Base-by-base conservation (phyloP, 2,113 vertebrate species). In the Crypturellus undulatus region DNA sequence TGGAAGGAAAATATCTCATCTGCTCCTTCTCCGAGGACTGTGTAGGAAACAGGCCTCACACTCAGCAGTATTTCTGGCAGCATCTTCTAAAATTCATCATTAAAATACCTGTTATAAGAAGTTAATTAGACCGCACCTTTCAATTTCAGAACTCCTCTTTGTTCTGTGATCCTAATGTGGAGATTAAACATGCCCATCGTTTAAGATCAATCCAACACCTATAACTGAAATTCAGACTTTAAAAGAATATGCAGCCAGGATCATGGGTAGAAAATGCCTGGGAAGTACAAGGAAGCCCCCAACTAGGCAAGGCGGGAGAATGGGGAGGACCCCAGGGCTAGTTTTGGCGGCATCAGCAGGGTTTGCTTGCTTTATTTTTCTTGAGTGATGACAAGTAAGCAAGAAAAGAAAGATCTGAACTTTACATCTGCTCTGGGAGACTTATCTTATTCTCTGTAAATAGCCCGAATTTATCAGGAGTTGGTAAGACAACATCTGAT, bases 391-490 rank as follows among this genome's bases (percentile, higher is more conserved):
- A 94, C 90, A 96, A 80, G 90, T 5, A 71, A 93, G 93, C 92
- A 96, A 93, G 95, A 93, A 80, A 96, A 93, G 95, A 93, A 80
- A 59, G 93, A 93, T 67, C 85, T 80, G 93, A 85, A 24, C 54
- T 38, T 95, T 92, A 94, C 92, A 95, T 96, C 93, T 96, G 96
- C 93, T 96, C 90, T 47, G 8, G 26, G 80, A 92, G 95, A 9
- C 92, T 96, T 63, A 79, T 90, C 79, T 92, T 92, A 86, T 72
- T 95, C 93, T 59, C 76, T 92, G 36, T 5, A 70, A 96, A 88
- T 93, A 83, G 95, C 93, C 96, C 96, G 88, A 93, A 95, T 93
- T 92, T 92, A 93, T 94, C 96, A 96, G 90, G 76, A 92, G 68
- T 0, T 90, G 95, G 93, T 78, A 70, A 96, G 92, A 93, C 93